Evolutionary conservation across 2,797 vertebrate species (phyloP).

Genomic region (Myioborus miniatus): DNA sequence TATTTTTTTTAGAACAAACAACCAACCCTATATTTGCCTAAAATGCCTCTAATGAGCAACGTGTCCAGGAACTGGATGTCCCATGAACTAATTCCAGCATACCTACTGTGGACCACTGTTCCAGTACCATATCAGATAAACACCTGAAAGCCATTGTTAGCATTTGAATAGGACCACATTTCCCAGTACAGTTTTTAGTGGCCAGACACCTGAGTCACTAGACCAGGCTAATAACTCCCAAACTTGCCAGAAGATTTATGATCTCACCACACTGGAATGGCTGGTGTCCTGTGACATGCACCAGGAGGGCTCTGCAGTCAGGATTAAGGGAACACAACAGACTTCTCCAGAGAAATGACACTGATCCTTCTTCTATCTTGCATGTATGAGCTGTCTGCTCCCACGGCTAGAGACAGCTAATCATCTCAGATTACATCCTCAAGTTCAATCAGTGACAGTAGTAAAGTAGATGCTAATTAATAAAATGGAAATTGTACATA

Average conservation of each 20-base stretch:
- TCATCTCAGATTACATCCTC: neutral
- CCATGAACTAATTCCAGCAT: neutral
- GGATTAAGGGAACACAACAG: neutral
- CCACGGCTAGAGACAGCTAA: neutral
- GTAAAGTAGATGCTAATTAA: constrained; percentile 20
- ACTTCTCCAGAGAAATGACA: neutral
- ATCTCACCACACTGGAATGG: neutral
- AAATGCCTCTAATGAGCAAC: neutral
- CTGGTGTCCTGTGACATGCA: neutral
- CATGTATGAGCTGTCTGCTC: neutral
- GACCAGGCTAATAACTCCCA: neutral
- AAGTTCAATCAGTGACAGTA: neutral
- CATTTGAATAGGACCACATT: neutral
- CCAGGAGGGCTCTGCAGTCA: neutral
- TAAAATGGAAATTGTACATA: neutral
- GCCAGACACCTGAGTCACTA: neutral
- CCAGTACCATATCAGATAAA: neutral
- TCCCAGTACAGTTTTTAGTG: neutral
- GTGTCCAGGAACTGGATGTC: neutral
- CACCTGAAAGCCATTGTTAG: neutral
- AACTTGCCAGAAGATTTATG: neutral
- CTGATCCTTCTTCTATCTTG: neutral
- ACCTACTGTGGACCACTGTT: neutral
- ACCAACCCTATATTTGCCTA: neutral
- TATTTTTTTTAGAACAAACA: neutral